Percentiles rank a stretch among this genome's conserved stretches.
Conservation (phyloP, 2,113 vertebrate species). For the Daubentonia madagascariensis region DNA sequence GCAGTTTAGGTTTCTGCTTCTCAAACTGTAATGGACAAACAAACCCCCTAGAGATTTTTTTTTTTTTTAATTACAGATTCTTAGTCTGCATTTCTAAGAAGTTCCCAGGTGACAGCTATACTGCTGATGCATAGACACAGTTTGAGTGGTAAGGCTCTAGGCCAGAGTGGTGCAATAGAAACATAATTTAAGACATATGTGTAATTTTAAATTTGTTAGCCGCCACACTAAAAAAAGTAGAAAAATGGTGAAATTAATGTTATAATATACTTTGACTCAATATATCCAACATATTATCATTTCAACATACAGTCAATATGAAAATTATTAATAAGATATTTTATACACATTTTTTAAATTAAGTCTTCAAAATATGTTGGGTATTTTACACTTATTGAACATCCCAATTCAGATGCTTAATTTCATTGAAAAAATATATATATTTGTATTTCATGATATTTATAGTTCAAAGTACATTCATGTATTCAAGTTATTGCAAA, state of each 20-base stretch:
- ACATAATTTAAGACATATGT: neutral
- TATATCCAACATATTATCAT: neutral
- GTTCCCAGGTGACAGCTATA: neutral
- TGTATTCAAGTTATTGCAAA: neutral
- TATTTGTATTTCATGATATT: neutral
- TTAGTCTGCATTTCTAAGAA: neutral
- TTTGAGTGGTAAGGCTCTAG: neutral
- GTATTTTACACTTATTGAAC: neutral
- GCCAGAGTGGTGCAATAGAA: neutral
- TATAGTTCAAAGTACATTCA: neutral
- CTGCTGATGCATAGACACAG: neutral
- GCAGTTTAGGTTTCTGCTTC: neutral
- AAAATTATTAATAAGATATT: neutral
- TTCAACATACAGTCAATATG: neutral
- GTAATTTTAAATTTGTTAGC: neutral
- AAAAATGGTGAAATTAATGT: neutral
- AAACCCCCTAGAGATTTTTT: neutral
- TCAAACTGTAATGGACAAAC: neutral
- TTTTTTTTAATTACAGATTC: neutral
- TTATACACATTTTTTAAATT: neutral
- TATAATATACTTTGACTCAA: neutral
- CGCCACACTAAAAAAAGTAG: neutral
- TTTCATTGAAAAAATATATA: neutral
- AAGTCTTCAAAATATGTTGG: neutral
- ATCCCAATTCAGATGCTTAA: neutral